Conservation (phyloP, 2,797 vertebrate species). For the Orestias chungarensis region DNA sequence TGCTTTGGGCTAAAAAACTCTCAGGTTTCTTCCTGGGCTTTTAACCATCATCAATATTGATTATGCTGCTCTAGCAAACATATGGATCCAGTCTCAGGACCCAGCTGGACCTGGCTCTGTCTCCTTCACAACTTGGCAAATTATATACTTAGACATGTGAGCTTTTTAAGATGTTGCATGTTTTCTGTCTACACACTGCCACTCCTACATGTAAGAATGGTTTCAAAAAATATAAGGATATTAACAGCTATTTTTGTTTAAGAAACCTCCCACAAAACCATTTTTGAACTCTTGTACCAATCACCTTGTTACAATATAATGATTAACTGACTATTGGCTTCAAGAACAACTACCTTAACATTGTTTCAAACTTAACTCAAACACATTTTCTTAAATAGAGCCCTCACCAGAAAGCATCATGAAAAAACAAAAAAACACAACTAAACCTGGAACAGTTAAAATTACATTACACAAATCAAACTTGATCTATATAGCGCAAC, state of each 20-base stretch:
- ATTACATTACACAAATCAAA: too few species aligned
- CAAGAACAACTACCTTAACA: background rate
- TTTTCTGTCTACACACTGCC: too few species aligned
- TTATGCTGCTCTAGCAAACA: slow-evolving; percentile 58
- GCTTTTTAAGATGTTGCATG: background rate
- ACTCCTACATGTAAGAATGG: background rate
- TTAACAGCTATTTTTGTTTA: too few species aligned
- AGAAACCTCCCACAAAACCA: background rate
- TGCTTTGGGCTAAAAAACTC: slow-evolving; percentile 39
- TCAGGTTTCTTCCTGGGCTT: slow-evolving; percentile 76
- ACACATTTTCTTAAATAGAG: background rate
- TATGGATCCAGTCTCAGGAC: slow-evolving; percentile 62
- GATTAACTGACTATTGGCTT: background rate
- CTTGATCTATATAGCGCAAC: background rate
- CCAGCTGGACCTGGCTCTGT: slow-evolving; percentile 18
- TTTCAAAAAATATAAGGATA: background rate
- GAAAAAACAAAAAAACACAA: too few species aligned
- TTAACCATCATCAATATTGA: slow-evolving; percentile 78
- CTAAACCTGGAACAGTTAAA: background rate
- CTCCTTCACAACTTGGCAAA: background rate
- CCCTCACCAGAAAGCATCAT: background rate
- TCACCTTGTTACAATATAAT: background rate
- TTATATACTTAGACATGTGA: background rate
- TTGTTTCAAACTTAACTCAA: background rate
- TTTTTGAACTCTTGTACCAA: background rate